Evolutionary conservation across 2,797 vertebrate genomes (phyloP), one percentile per base, ranked within the genome.

Genomic region (Triplophysa yarkandensis): DNA sequence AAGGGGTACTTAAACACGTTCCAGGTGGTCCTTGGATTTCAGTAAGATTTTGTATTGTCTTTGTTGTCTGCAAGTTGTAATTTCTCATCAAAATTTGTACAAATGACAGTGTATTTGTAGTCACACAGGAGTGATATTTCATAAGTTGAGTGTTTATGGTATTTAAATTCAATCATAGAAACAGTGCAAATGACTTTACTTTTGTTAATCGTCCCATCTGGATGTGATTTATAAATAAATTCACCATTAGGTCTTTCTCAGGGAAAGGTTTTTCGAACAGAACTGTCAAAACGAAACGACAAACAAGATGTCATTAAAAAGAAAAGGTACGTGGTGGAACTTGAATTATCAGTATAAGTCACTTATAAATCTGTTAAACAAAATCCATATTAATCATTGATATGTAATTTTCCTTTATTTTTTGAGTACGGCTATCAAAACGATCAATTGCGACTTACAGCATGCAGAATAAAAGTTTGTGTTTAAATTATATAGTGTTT

Each of bases 131-230:
- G 52, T 55, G 25, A 55, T 55, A 55, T 28, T 55, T 55, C 25
- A 55, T 55, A 55, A 54, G 50, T 54, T 54, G 50, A 27, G 50
- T 55, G 52, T 55, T 55, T 28, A 55, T 55, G 52, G 52, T 55
- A 55, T 28, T 55, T 55, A 55, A 55, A 55, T 55, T 55, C 23
- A 23, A 28, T 25, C 23, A 27, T 7, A 55, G 27, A 55, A 55
- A 21, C 52, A 6, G 25, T 28, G 52, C 14, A 55, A 55, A 55
- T 55, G 52, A 55, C 52, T 55, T 55, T 55, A 28, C 52, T 55
- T 55, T 55, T 55, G 52, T 28, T 55, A 55, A 55, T 55, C 28
- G 52, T 27, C 25, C 52, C 52, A 55, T 28, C 52, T 55, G 52
- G 52, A 55, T 17, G 52, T 55, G 13, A 23, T 55, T 54, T 25